These are phyloP conservation scores for Leiothrix lutea DNA, from an alignment of 2,113 vertebrate species.

Conservation along the genomic window DNA sequence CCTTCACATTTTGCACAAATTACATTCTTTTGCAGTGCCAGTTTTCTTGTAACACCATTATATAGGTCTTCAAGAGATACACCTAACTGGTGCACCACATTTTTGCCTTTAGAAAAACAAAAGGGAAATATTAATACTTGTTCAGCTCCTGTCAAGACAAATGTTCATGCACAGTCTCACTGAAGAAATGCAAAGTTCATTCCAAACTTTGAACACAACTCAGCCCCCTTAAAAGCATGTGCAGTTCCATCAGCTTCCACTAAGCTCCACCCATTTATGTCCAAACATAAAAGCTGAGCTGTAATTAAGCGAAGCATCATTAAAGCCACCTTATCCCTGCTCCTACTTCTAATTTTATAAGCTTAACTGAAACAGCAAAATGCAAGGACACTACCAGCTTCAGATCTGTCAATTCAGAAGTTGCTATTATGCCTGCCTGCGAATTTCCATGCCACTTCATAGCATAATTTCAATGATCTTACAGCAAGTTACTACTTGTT, in stretches of 20 bases:
- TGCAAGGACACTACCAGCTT: constrained; percentile 64
- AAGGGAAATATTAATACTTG: background rate
- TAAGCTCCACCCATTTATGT: constrained; percentile 18
- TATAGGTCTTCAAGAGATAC: constrained; percentile 94
- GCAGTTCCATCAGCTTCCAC: constrained; percentile 31
- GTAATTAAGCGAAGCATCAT: constrained; percentile 32
- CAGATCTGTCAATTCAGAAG: background rate
- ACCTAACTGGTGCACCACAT: constrained; percentile 90
- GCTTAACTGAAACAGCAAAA: constrained; percentile 9
- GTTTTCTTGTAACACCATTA: constrained; percentile 88
- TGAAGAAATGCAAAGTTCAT: background rate
- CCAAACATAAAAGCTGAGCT: background rate
- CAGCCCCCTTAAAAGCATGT: constrained; percentile 16
- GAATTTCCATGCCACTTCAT: background rate
- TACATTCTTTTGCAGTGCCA: constrained; percentile 94
- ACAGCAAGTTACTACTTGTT: background rate
- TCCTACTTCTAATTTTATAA: background rate
- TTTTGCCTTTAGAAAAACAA: constrained; percentile 81
- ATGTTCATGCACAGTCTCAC: constrained; percentile 32
- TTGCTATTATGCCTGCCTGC: background rate
- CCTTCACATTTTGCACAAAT: constrained; percentile 97
- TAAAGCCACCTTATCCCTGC: background rate
- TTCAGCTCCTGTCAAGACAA: background rate
- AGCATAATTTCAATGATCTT: background rate
- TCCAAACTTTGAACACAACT: background rate